Conservation (phyloP, 2,113 vertebrate species). For the Barbus barbus region DNA sequence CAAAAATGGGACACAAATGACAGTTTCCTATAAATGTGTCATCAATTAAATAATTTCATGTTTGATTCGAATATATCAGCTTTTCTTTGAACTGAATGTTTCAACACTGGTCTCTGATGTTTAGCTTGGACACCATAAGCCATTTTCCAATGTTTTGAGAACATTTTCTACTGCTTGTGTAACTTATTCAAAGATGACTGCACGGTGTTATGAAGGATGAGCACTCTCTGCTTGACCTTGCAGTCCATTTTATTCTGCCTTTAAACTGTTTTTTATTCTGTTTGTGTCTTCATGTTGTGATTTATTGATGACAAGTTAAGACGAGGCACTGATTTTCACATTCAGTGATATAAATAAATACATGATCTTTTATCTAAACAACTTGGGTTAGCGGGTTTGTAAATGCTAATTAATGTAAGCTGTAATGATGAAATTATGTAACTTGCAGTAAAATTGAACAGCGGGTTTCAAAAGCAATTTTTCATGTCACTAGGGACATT, state of each 20-base stretch:
- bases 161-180: background rate
- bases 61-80: background rate
- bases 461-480: too few relatives aligned
- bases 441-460: background rate
- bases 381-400: background rate
- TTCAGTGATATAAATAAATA: slow-evolving; percentile 9
- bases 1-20: background rate
- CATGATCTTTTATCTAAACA: background rate
- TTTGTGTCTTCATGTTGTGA: background rate
- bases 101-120: background rate
- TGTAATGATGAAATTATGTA: background rate
- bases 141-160: background rate
- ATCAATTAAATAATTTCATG: background rate
- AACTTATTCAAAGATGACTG: too few relatives aligned
- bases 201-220: background rate
- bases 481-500: too few relatives aligned
- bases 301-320: background rate
- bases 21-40: background rate
- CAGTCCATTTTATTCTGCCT: background rate
- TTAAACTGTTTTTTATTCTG: background rate
- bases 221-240: background rate
- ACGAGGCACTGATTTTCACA: background rate
- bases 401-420: background rate
- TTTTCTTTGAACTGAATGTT: background rate
- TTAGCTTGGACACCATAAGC: background rate